Evolutionary conservation across 2,888 invertebrate species (phyloP), one percentile per base, ranked within the genome.

Genomic region (Drosophila picticornis): DNA sequence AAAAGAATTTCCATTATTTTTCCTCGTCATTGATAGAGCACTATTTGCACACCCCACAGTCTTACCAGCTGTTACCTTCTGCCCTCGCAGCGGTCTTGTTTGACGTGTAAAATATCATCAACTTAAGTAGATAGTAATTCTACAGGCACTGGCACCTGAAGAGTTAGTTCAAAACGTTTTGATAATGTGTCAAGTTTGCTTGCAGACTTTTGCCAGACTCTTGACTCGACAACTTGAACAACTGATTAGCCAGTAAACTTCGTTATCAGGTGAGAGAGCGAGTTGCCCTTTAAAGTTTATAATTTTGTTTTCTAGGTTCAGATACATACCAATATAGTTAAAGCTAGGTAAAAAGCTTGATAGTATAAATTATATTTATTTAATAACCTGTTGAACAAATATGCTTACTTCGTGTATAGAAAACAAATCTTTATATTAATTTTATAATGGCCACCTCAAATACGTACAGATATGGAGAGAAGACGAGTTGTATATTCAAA

Each of bases 1-100:
- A 75, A 71, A 77, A 60, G 72, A 87, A 83, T 87, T 84, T 83
- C 83, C 87, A 87, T 87, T 87, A 87, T 84, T 84, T 73, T 75
- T 46, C 38, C 32, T 46, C 67, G 67, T 61, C 84, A 75, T 60
- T 83, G 84, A 83, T 77, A 77, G 81, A 81, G 73, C 63, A 65
- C 43, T 58, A 40, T 57, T n/a, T 29, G 27, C 13, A 3, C 43
- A 56, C 13, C 63, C 11, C 9, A 31, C 31, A 16, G 48, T 11
- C 22, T 25, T 36, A 55, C 38, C 77, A 64, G 52, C 61, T 70
- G 74, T 65, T 78, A 56, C 59, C 60, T 29, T 32, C 34, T 16
- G 32, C 27, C 10, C 22, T 40, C 40, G n/a, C 40, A 40, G 10
- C 40, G 40, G 40, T 40, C 63, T 53, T 62, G 65, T 56, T 72